A percentile compares a stretch with the other conserved stretches of the same genome.
phyloP scores from a whole-genome alignment of 1,140 invertebrate genomes.

The Hypsibius dujardini region DNA sequence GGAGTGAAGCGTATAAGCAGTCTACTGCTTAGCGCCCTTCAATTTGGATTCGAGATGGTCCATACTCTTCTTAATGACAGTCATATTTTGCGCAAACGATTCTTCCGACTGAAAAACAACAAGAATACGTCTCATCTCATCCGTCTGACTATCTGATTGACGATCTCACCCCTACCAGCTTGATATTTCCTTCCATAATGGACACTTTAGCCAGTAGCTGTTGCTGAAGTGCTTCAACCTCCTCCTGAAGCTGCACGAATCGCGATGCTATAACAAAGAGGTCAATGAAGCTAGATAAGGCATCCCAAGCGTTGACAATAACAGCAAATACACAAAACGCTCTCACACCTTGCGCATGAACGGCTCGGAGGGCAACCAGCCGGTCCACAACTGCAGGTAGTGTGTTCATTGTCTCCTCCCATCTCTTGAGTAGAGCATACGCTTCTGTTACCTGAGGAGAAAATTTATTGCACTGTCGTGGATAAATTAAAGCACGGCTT shows the following conservation, averaged over 20 bases:
- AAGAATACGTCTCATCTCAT: too few relatives aligned
- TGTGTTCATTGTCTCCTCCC: slow-evolving; percentile 4
- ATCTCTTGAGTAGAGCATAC: slow-evolving; percentile 1
- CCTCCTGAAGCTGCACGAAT: slow-evolving; percentile 4
- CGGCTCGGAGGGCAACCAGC: background rate
- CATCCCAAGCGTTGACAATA: background rate
- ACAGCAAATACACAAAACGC: background rate
- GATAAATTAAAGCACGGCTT: background rate
- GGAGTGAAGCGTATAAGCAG: background rate
- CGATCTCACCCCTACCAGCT: background rate
- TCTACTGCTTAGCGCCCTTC: background rate
- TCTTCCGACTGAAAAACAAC: background rate
- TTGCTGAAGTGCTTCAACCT: background rate
- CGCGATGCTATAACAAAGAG: background rate
- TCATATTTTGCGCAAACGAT: slow-evolving; percentile 5
- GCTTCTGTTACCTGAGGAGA: background rate
- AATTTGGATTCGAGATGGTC: background rate
- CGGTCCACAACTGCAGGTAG: slow-evolving; percentile 4
- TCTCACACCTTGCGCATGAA: background rate
- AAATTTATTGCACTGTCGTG: background rate
- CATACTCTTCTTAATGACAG: background rate
- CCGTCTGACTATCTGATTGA: too few relatives aligned
- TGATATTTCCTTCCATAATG: slow-evolving; percentile 6
- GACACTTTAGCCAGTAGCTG: background rate
- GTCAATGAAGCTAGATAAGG: background rate